A percentile compares a stretch with the other conserved stretches of the same genome.
These are phyloP conservation scores for Alouatta palliata DNA, from an alignment of 2,113 vertebrate species.

Conservation along the genomic window DNA sequence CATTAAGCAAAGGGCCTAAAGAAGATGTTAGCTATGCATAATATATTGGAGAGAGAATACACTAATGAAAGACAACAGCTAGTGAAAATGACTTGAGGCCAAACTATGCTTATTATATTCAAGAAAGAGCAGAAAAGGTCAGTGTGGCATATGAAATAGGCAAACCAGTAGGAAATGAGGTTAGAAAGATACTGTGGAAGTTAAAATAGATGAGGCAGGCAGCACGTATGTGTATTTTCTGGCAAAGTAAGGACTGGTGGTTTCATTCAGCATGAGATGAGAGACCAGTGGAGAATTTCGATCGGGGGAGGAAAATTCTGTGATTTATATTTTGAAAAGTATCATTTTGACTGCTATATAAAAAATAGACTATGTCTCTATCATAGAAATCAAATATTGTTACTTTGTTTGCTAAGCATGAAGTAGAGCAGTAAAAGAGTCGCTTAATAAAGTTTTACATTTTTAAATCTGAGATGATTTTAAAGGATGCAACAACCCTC, in stretches of 20 bases:
- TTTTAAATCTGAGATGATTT: not conserved
- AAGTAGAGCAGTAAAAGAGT: not conserved
- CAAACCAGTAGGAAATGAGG: not conserved
- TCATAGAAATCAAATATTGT: not conserved
- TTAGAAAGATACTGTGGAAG: not conserved
- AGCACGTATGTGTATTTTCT: not conserved
- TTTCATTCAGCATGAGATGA: not conserved
- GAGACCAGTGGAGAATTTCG: not conserved
- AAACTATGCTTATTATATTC: not conserved
- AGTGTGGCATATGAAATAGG: not conserved
- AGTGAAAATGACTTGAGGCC: not conserved
- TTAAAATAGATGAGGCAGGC: not conserved
- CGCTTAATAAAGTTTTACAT: not conserved
- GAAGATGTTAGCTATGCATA: not conserved
- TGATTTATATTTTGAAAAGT: slow-evolving; percentile 23
- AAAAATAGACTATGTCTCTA: not conserved
- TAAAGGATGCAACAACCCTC: not conserved
- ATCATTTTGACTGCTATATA: not conserved
- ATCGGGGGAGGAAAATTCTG: not conserved
- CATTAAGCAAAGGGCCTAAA: not conserved
- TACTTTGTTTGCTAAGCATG: not conserved
- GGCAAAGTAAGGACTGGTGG: not conserved
- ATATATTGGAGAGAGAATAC: not conserved
- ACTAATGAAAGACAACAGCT: not conserved
- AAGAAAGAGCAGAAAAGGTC: not conserved